These are phyloP conservation scores for Synchiropus splendidus DNA, from an alignment of 2,113 vertebrate genomes.

Conservation along the genomic window DNA sequence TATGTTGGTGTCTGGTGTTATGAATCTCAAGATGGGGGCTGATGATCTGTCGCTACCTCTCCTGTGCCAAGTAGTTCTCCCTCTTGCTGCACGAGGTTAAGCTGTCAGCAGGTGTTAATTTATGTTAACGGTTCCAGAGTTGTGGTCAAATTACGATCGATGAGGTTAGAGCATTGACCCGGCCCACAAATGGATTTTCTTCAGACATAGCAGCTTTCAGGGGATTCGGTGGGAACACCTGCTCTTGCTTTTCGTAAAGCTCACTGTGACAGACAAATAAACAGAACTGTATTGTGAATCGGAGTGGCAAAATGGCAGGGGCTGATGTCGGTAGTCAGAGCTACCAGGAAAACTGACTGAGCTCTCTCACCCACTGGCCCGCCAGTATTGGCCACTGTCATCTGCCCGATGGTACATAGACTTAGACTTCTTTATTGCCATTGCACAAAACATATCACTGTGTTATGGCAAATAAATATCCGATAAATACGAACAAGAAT, in stretches of 20 bases:
- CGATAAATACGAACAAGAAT: too few relatives aligned
- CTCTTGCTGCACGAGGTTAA: slow-evolving; percentile 36
- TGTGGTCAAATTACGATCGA: slow-evolving; percentile 51
- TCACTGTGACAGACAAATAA: too few relatives aligned
- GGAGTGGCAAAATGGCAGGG: too few relatives aligned
- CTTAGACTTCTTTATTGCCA: too few relatives aligned
- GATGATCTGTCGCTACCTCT: slow-evolving; percentile 43
- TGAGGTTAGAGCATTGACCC: slow-evolving; percentile 32
- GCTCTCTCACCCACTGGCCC: too few relatives aligned
- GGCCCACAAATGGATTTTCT: slow-evolving; percentile 33
- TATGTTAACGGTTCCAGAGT: slow-evolving; percentile 48
- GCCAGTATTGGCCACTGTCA: too few relatives aligned
- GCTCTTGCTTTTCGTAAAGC: not conserved
- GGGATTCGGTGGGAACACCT: not conserved
- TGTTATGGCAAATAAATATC: too few relatives aligned
- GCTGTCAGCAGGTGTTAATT: slow-evolving; percentile 57
- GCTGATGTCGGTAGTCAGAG: too few relatives aligned
- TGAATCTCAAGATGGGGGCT: slow-evolving; percentile 36
- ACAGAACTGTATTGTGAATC: too few relatives aligned
- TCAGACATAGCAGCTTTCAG: slow-evolving; percentile 18
- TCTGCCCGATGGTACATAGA: too few relatives aligned
- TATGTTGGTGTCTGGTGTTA: slow-evolving; percentile 35
- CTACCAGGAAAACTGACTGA: too few relatives aligned
- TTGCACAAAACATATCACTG: too few relatives aligned
- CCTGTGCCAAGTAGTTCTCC: slow-evolving; percentile 31